Conservation (phyloP, 2,888 invertebrate species). For the Luperina nickerlii region DNA sequence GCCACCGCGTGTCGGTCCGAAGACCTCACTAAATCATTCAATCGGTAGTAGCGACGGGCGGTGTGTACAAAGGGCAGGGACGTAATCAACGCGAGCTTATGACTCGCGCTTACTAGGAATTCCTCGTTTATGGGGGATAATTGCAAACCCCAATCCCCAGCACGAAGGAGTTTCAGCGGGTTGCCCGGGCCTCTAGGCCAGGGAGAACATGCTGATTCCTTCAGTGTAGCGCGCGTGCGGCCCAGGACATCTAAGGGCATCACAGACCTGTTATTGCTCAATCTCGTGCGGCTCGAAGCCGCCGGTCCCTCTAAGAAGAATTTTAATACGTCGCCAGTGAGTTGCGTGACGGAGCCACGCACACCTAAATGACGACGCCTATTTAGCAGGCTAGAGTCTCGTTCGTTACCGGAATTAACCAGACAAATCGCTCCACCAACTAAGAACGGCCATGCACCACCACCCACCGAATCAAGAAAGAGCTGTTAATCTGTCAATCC, state of each 20-base stretch:
- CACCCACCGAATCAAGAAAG: conserved; percentile 91
- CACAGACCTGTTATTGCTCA: conserved; percentile 80
- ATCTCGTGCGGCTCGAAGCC: conserved; percentile 90
- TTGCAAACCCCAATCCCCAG: conserved; percentile 90
- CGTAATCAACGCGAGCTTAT: conserved; percentile 91
- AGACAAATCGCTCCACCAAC: conserved; percentile 91
- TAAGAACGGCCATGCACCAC: conserved; percentile 90
- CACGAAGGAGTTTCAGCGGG: conserved; percentile 91
- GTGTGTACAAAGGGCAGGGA: conserved; percentile 92
- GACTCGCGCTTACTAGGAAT: conserved; percentile 89
- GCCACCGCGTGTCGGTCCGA: conserved; percentile 86
- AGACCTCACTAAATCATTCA: conserved; percentile 91
- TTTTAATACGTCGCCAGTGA: conserved; percentile 73
- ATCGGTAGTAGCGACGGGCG: conserved; percentile 93
- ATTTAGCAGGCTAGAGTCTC: conserved; percentile 88
- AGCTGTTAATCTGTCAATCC: conserved; percentile 92
- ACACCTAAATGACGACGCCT: conserved; percentile 66
- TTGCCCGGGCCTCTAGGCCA: conserved; percentile 91
- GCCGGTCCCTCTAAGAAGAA: conserved; percentile 91
- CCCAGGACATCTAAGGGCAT: conserved; percentile 73
- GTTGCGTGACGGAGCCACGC: conserved; percentile 68
- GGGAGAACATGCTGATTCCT: conserved; percentile 90
- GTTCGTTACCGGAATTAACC: conserved; percentile 93
- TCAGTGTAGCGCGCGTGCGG: conserved; percentile 91
- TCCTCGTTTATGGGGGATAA: conserved; percentile 76